Percentiles rank a stretch among this genome's conserved stretches.
Evolutionary conservation across 2,797 vertebrate genomes (phyloP).

Genomic region (Carapus acus): DNA sequence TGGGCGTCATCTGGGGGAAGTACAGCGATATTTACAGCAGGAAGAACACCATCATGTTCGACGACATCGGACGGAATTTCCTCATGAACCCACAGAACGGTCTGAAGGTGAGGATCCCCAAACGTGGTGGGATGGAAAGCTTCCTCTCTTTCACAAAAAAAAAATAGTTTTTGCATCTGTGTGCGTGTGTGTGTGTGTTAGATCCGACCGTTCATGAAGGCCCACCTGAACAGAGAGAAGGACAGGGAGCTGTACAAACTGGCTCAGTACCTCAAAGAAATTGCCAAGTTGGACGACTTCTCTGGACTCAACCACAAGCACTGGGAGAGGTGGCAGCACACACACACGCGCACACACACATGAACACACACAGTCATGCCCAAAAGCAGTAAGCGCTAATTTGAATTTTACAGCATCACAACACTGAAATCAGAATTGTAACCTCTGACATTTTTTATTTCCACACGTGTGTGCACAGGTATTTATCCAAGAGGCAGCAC

Average conservation of each 20-base stretch:
- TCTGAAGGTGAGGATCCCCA: slow-evolving; percentile 78
- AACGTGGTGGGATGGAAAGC: no score
- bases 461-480: slow-evolving; percentile 72
- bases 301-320: slow-evolving; percentile 97
- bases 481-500: slow-evolving; percentile 93
- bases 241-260: slow-evolving; percentile 95
- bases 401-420: no score
- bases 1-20: slow-evolving; percentile 98
- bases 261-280: slow-evolving; percentile 97
- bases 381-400: no score
- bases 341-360: neutral
- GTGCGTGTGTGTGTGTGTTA: slow-evolving; percentile 44
- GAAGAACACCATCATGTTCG: slow-evolving; percentile 99
- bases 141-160: no score
- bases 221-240: slow-evolving; percentile 96
- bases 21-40: slow-evolving; percentile 93
- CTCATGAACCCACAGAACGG: slow-evolving; percentile 99
- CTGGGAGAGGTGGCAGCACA: slow-evolving; percentile 86
- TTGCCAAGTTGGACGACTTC: slow-evolving; percentile 93
- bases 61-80: slow-evolving; percentile 98
- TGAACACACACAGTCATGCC: neutral
- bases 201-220: slow-evolving; percentile 99
- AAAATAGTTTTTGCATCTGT: no score
- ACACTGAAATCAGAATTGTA: neutral
- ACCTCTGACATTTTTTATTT: neutral